Evolutionary conservation across 2,113 vertebrate species (phyloP).

Genomic region (Grallaria varia): DNA sequence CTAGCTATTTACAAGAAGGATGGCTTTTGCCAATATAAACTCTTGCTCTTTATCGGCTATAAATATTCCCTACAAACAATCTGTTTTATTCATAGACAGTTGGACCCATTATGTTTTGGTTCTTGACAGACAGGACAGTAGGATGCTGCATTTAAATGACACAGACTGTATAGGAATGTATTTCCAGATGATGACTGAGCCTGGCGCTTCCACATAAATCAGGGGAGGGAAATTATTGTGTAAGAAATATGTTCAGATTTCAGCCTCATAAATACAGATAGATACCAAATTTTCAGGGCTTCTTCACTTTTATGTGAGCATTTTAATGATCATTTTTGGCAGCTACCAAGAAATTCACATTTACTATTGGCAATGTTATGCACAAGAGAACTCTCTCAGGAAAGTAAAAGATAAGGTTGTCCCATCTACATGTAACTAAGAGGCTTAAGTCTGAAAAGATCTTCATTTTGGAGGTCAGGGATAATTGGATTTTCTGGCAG

Average conservation of each 20-base stretch:
- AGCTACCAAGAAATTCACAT: neutral
- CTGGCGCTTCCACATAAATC: constrained; percentile 51
- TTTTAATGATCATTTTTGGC: constrained; percentile 27
- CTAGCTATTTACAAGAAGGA: constrained; percentile 72
- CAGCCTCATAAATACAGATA: constrained; percentile 48
- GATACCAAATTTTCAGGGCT: constrained; percentile 50
- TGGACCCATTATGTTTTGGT: constrained; percentile 71
- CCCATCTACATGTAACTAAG: neutral
- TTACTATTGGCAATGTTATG: neutral
- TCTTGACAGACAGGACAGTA: constrained; percentile 68
- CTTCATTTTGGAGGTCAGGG: neutral
- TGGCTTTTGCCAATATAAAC: constrained; percentile 72
- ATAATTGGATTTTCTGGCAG: neutral
- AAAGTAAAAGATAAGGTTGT: neutral
- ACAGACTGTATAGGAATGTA: constrained; percentile 63
- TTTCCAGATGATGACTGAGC: constrained; percentile 58
- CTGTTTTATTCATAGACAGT: constrained; percentile 77
- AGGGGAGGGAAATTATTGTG: constrained; percentile 9
- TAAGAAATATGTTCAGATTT: constrained; percentile 35
- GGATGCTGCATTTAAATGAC: constrained; percentile 65
- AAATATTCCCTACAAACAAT: constrained; percentile 76
- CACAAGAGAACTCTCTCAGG: neutral
- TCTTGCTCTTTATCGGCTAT: constrained; percentile 74
- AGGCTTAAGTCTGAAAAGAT: neutral
- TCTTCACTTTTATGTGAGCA: constrained; percentile 53